phyloP scores from a whole-genome alignment of 2,888 invertebrate genomes.

The Drosophila prostipennis region DNA sequence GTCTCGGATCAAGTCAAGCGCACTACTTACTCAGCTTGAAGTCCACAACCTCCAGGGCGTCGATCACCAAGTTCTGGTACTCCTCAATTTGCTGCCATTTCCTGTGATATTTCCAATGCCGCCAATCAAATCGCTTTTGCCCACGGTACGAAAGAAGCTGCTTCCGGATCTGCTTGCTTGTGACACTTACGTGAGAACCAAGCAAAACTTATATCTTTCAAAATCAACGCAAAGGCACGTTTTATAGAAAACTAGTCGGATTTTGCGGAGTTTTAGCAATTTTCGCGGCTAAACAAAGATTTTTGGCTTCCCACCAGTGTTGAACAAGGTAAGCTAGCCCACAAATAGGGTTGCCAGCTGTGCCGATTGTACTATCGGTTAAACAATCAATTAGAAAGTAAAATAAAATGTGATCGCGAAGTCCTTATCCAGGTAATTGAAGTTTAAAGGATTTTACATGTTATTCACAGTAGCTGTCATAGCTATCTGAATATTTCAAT shows the following conservation, averaged over 20 bases:
- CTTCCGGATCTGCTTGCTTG: background rate
- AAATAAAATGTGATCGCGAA: no score
- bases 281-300: conserved; percentile 45
- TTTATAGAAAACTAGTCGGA: conserved; percentile 6
- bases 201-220: background rate
- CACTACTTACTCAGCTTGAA: conserved; percentile 82
- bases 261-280: conserved; percentile 12
- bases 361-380: background rate
- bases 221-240: background rate
- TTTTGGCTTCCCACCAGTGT: conserved; percentile 21
- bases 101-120: conserved; percentile 9
- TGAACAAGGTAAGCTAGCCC: background rate
- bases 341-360: background rate
- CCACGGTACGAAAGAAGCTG: conserved; percentile 34
- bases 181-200: no score
- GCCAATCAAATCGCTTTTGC: conserved; percentile 1
- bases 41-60: conserved; percentile 82
- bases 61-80: conserved; percentile 80
- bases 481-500: background rate
- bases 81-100: conserved; percentile 80
- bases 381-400: no score
- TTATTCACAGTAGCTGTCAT: no score
- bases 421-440: no score
- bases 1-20: fast-evolving
- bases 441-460: no score